These are phyloP conservation scores for Macrostomum cliftonense DNA, from an alignment of 2,888 invertebrate genomes.

Conservation along the genomic window DNA sequence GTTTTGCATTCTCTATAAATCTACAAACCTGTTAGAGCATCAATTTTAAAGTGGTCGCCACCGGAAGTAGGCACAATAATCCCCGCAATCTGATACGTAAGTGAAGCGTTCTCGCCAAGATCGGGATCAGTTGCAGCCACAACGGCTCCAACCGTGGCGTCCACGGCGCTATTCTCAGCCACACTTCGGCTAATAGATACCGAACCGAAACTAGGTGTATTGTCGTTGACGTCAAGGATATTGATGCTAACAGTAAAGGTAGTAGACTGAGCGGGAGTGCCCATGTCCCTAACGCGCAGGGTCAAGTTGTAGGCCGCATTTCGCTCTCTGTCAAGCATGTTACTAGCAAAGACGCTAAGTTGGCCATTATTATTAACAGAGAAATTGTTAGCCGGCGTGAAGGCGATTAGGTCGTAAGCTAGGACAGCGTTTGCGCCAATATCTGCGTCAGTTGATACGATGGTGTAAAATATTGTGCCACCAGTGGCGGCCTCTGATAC, in stretches of 20 bases:
- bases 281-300: background rate
- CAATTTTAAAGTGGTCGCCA: too few species aligned
- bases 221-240: background rate
- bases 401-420: background rate
- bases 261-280: background rate
- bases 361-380: background rate
- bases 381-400: background rate
- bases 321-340: background rate
- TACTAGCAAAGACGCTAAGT: background rate
- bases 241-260: background rate
- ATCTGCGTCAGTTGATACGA: background rate
- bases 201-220: background rate
- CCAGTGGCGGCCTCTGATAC: background rate
- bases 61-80: background rate
- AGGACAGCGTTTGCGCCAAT: background rate
- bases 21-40: too few species aligned
- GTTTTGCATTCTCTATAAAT: too few species aligned
- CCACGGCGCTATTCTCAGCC: conserved; percentile 1
- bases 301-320: background rate
- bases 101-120: background rate
- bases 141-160: background rate
- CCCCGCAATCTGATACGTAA: background rate
- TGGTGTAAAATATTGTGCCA: background rate
- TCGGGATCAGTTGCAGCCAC: background rate
- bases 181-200: background rate